Base-by-base conservation (phyloP, 2,888 invertebrate species). In the Plagodis pulveraria region DNA sequence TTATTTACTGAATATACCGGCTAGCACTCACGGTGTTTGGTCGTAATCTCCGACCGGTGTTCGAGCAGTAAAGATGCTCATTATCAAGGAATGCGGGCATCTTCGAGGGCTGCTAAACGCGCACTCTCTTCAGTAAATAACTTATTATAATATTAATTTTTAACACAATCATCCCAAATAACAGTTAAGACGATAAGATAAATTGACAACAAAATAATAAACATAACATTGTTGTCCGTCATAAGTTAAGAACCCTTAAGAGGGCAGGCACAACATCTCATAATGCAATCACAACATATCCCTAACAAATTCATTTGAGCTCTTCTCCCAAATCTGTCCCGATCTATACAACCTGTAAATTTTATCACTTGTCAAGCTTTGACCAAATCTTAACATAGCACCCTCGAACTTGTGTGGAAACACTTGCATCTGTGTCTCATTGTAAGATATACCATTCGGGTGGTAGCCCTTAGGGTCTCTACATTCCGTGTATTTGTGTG, bases 341-440 rank as follows among this genome's bases (percentile, higher is more conserved):
- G 89, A 88, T 52, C 83, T 83, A 62, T 91, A 93, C 65, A 93
- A 66, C 53, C 91, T 84, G 64, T 91, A 93, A 53, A 93, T 82
- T 70, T 91, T 91, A 74, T 92, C 88, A 69, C 86, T 92, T 33
- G 89, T 78, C 66, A 94, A 79, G 64, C 77, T 84, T 58, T 90
- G 87, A 0, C 86, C 88, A 77, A 92, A 94, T 67, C 92, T 93
- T 38, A 90, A 77, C 86, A 93, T 93, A 44, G 93, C 89, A 60
- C 89, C 88, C 78, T 93, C 94, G 72, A 93, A 90, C 54, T 90
- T 91, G 64, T 93, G 90, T 46, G 86, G 91, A 64, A 92, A 91
- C 6, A 89, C 80, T 63, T 89, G 86, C 87, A 92, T 87, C 60
- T 91, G 89, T 5, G 91, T 89, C 50, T 86, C 86, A 73, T 91